Base-by-base conservation (phyloP, 2,113 vertebrate genomes). In the Bucco capensis region DNA sequence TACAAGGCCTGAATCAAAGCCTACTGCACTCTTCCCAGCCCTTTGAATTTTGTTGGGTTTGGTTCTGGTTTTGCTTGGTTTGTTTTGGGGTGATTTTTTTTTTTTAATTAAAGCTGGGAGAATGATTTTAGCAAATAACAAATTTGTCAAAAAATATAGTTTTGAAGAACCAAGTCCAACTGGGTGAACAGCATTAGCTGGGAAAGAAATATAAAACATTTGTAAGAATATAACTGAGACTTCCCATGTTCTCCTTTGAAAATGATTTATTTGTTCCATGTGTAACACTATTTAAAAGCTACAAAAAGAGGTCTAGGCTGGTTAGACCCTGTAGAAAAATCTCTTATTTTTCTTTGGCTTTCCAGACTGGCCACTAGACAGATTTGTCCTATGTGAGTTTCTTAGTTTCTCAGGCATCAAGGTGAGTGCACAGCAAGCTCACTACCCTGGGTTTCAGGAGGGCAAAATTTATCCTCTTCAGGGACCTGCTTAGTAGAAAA, bases 1-100 rank as follows among this genome's bases (percentile, higher is more conserved):
- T 93, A 93, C 64, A 89, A 91, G 83, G 83, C 78, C 83, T 92
- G 86, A 95, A 88, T 25, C 73, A 82, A 88, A 90, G 86, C 65
- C 77, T 75, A 65, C 73, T 96, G 93, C 93, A 91, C 57, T 75
- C 77, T 49, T 93, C 95, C 92, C 90, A 95, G 58, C 82, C 77
- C 80, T 94, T 94, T 95, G 83, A 96, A 89, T 95, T 86, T 92
- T 49, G 79, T 21, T 14, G 61, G 56, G n/a, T 44, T 58, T 38
- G n/a, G 50, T 14, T 18, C 51, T 25, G 18, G 14, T 74, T 33
- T 49, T n/a, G 25, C 5, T 51, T 25, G 10, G 19, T 49, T 49
- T 11, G 21, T 49, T 49, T 14, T 15, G 24, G n/a, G n/a, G n/a
- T n/a, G n/a, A n/a, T n/a, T n/a, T 53, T 16, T 53, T 53, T 42